A percentile compares a stretch with the other conserved stretches of the same genome.
These are phyloP conservation scores for Vespertilio murinus DNA, from an alignment of 2,797 vertebrate species.

Conservation along the genomic window DNA sequence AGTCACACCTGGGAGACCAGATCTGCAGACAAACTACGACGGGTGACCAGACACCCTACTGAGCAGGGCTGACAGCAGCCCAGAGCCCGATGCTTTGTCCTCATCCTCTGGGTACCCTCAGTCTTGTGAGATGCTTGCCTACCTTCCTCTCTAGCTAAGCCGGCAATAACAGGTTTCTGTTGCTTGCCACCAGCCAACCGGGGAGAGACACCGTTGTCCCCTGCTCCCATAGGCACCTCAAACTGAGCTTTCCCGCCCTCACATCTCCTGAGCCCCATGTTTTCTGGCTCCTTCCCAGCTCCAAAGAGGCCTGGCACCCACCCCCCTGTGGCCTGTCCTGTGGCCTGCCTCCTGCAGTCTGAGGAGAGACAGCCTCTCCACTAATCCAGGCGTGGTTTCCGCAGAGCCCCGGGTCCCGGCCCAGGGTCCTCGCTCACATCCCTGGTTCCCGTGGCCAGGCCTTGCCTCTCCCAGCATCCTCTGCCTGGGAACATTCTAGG, in stretches of 20 bases:
- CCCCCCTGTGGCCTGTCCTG: not conserved
- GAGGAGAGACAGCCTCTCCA: not conserved
- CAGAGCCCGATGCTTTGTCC: not conserved
- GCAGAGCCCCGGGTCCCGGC: not conserved
- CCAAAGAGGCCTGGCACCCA: not conserved
- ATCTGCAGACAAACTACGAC: not conserved
- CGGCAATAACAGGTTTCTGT: not conserved
- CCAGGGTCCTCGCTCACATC: fast-evolving
- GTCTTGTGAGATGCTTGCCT: not conserved
- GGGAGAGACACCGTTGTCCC: not conserved
- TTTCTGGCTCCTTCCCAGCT: not conserved
- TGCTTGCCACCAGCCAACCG: not conserved
- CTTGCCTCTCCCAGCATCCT: not conserved
- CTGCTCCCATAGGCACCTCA: not conserved
- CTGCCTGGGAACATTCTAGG: not conserved
- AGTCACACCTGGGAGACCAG: not conserved
- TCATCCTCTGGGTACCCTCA: not conserved
- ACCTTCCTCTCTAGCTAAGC: not conserved
- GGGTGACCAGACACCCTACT: not conserved
- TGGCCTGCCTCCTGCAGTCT: not conserved
- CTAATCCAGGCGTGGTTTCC: fast-evolving
- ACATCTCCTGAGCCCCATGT: not conserved
- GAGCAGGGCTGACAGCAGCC: not conserved
- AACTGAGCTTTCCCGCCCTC: not conserved
- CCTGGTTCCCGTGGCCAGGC: not conserved